These are phyloP conservation scores for Nasonia oneida DNA, from an alignment of 2,888 invertebrate genomes.

Conservation along the genomic window DNA sequence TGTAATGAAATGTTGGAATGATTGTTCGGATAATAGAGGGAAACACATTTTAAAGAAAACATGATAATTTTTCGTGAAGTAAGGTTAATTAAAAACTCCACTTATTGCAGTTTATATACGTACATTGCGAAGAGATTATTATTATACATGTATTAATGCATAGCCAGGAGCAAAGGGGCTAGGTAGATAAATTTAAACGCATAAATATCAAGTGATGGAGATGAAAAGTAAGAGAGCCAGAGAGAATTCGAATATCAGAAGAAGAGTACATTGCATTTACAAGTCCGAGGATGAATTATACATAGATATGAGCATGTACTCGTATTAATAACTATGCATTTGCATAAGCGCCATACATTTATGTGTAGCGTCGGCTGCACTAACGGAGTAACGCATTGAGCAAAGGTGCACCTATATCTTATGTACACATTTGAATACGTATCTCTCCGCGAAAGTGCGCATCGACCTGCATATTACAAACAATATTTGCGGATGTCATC, in stretches of 20 bases:
- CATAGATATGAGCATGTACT: conserved; percentile 29
- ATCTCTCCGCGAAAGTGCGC: background rate
- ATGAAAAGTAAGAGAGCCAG: background rate
- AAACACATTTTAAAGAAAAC: too few species aligned
- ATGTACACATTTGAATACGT: conserved; percentile 8
- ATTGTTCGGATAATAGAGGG: too few species aligned
- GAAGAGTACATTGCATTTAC: conserved; percentile 11
- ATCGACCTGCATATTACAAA: background rate
- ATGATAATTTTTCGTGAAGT: background rate
- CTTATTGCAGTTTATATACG: background rate
- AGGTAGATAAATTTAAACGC: background rate
- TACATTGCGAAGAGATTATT: background rate
- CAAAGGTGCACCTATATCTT: background rate
- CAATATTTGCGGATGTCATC: background rate
- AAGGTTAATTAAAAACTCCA: background rate
- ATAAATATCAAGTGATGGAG: background rate
- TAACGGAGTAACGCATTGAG: background rate
- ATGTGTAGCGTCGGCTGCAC: background rate
- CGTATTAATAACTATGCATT: conserved; percentile 33
- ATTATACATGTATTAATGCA: background rate
- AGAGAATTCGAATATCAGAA: conserved; percentile 10
- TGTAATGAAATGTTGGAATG: background rate
- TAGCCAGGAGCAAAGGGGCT: background rate
- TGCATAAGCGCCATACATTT: conserved; percentile 43
- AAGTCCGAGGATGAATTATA: conserved; percentile 36